Evolutionary conservation across 2,888 invertebrate species (phyloP).

Genomic region (Stenchaetothrips biformis): DNA sequence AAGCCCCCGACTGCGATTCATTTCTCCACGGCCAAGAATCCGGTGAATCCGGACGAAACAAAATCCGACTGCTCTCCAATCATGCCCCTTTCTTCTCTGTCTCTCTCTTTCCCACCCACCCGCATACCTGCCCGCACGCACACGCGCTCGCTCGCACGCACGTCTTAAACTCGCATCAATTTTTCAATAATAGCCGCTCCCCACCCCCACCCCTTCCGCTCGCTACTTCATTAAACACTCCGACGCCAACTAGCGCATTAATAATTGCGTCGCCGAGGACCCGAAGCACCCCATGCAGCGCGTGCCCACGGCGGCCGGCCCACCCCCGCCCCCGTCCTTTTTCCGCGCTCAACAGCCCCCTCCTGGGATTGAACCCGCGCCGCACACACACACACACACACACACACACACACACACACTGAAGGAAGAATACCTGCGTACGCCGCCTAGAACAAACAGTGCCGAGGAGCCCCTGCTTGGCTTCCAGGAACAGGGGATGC

Average conservation of each 20-base stretch:
- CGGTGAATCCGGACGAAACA: no score
- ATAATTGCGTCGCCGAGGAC: not conserved
- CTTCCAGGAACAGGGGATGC: no score
- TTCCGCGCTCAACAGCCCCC: not conserved
- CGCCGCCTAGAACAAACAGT: no score
- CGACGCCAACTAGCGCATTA: slow-evolving; percentile 8
- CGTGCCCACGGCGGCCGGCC: not conserved
- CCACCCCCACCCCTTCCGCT: not conserved
- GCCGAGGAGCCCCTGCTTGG: no score
- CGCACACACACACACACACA: no score
- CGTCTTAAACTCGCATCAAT: slow-evolving; percentile 18
- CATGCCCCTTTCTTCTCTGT: no score
- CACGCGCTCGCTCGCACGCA: not conserved
- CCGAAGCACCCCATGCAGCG: not conserved
- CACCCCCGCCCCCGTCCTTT: not conserved
- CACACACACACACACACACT: no score
- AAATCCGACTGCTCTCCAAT: no score
- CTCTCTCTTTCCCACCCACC: no score
- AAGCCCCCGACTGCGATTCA: no score
- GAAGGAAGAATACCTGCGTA: no score
- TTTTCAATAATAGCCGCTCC: slow-evolving; percentile 1
- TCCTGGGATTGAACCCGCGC: not conserved
- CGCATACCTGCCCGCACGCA: not conserved
- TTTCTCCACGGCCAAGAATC: no score
- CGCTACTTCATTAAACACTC: slow-evolving; percentile 8